Conservation (phyloP, 2,888 invertebrate genomes). For the Dryadula phaetusa region DNA sequence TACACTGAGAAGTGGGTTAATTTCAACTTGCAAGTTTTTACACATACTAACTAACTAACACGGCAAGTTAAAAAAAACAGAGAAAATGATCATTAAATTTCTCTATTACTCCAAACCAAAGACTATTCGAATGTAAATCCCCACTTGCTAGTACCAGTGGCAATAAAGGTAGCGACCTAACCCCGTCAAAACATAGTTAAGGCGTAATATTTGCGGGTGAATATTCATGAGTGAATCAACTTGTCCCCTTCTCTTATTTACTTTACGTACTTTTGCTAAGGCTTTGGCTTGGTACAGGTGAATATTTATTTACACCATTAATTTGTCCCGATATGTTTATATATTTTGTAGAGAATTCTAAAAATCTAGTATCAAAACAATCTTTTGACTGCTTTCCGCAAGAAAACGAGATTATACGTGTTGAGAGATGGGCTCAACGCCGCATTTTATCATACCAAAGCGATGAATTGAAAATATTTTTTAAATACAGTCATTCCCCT, state of each 20-base stretch:
- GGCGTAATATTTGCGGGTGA: conserved; percentile 40
- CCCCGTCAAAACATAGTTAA: conserved; percentile 43
- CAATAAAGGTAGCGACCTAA: conserved; percentile 16
- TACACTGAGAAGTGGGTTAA: no score
- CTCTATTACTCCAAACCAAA: neutral
- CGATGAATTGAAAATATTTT: no score
- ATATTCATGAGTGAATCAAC: conserved; percentile 45
- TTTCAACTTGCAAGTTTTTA: no score
- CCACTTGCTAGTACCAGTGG: neutral
- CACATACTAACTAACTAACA: no score
- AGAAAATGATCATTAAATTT: neutral
- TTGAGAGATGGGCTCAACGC: no score
- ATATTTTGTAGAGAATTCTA: no score
- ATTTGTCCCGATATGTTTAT: no score
- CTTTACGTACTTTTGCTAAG: conserved; percentile 34
- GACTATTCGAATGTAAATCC: neutral
- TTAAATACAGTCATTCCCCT: no score
- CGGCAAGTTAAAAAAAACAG: neutral
- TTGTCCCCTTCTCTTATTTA: conserved; percentile 43
- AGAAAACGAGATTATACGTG: no score
- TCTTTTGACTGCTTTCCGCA: no score
- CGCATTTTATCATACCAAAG: no score
- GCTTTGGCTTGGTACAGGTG: conserved; percentile 6
- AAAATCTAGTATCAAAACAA: no score
- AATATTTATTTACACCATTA: conserved; percentile 22